Evolutionary conservation across 2,113 vertebrate species (phyloP).

Genomic region (Entelurus aequoreus): DNA sequence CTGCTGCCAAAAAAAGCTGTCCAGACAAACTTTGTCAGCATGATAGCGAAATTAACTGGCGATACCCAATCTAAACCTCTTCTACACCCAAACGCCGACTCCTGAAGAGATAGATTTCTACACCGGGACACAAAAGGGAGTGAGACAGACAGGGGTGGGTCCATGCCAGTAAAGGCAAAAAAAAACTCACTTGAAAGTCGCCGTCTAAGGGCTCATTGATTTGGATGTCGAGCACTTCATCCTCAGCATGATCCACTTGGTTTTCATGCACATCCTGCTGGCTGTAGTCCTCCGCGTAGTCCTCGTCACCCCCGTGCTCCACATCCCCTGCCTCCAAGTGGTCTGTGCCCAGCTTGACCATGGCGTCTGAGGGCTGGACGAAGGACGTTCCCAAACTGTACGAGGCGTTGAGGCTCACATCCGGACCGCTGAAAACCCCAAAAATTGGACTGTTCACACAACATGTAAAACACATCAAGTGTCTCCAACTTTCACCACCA

Average conservation of each 20-base stretch:
- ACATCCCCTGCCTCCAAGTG: constrained; percentile 63
- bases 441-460: constrained; percentile 1
- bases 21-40: constrained; percentile 93
- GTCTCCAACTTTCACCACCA: too few species aligned
- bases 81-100: constrained; percentile 52
- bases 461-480: background rate
- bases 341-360: constrained; percentile 71
- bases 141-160: constrained; percentile 33
- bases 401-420: constrained; percentile 78
- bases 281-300: constrained; percentile 76
- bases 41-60: constrained; percentile 89
- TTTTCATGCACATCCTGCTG: constrained; percentile 76
- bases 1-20: constrained; percentile 91
- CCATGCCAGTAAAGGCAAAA: constrained; percentile 19
- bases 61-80: constrained; percentile 88
- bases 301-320: constrained; percentile 57
- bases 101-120: constrained; percentile 80
- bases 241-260: constrained; percentile 79
- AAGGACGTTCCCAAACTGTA: constrained; percentile 75
- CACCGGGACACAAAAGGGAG: constrained; percentile 65
- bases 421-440: constrained; percentile 72
- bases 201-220: constrained; percentile 90
- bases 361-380: constrained; percentile 77
- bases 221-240: constrained; percentile 92
- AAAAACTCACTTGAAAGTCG: constrained; percentile 91